Conservation (phyloP, 2,113 vertebrate genomes). For the Noturus placidus region DNA sequence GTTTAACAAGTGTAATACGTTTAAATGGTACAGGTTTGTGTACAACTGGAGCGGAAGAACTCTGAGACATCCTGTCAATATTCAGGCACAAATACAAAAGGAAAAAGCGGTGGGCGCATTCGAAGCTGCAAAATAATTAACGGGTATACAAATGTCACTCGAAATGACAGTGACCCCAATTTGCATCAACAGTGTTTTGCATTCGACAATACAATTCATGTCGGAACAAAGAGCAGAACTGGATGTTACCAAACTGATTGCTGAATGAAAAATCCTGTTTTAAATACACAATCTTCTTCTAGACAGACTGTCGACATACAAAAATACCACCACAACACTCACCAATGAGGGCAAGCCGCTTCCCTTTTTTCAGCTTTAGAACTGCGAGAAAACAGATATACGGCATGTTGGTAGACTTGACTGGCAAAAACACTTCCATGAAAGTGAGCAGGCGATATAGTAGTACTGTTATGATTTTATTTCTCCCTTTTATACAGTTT, state of each 20-base stretch:
- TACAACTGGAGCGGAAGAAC: conserved; percentile 53
- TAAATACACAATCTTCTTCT: conserved; percentile 42
- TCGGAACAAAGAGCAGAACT: conserved; percentile 40
- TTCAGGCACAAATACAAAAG: neutral
- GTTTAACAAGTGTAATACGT: conserved; percentile 57
- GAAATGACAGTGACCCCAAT: conserved; percentile 48
- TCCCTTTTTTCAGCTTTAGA: conserved; percentile 40
- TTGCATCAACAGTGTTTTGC: conserved; percentile 45
- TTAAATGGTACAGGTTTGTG: conserved; percentile 68
- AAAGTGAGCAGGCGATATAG: neutral
- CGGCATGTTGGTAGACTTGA: neutral
- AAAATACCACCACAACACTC: neutral
- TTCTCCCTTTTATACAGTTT: neutral
- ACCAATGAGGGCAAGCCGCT: neutral
- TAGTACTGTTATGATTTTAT: neutral
- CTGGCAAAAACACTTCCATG: neutral
- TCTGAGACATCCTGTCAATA: conserved; percentile 41
- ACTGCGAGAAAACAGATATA: conserved; percentile 22
- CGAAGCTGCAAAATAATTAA: conserved; percentile 48
- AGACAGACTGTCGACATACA: conserved; percentile 22
- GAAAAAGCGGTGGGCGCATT: conserved; percentile 31
- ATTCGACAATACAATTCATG: conserved; percentile 37
- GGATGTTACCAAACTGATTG: conserved; percentile 56
- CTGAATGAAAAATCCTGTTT: conserved; percentile 58
- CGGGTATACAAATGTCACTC: conserved; percentile 54